These are phyloP conservation scores for Heloderma charlesbogerti DNA, from an alignment of 2,113 vertebrate species.

Conservation along the genomic window DNA sequence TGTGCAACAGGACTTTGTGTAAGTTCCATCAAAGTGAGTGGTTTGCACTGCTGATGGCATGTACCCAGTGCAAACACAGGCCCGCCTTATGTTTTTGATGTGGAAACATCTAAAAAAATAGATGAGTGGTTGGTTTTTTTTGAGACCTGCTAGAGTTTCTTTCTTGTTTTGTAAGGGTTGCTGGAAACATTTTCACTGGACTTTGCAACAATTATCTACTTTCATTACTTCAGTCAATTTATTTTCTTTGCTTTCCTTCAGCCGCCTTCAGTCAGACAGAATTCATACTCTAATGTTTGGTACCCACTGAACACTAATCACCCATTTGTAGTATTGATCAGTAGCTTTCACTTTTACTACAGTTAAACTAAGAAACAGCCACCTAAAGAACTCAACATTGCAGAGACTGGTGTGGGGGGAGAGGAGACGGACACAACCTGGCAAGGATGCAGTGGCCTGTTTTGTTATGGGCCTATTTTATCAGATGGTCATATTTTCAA, in stretches of 20 bases:
- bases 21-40: neutral
- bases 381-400: accelerated
- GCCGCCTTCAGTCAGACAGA: constrained; percentile 35
- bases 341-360: constrained; percentile 15
- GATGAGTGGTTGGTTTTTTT: neutral
- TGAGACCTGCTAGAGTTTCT: neutral
- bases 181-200: constrained; percentile 39
- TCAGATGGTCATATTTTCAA: neutral
- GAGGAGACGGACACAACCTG: neutral
- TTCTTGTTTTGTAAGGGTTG: constrained; percentile 34
- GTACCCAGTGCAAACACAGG: neutral
- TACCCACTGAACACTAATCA: neutral
- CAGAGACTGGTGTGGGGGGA: neutral
- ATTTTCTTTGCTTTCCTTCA: constrained; percentile 15
- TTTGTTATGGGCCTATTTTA: neutral
- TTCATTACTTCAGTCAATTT: constrained; percentile 43
- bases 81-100: neutral
- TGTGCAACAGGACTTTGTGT: neutral
- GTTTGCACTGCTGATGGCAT: neutral
- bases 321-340: constrained; percentile 30
- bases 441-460: neutral
- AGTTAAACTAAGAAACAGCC: constrained; percentile 22
- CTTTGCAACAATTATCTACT: constrained; percentile 39
- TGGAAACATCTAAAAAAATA: constrained; percentile 33
- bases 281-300: constrained; percentile 5